Evolutionary conservation across 2,113 vertebrate genomes (phyloP).

Genomic region (Holacanthus passer): DNA sequence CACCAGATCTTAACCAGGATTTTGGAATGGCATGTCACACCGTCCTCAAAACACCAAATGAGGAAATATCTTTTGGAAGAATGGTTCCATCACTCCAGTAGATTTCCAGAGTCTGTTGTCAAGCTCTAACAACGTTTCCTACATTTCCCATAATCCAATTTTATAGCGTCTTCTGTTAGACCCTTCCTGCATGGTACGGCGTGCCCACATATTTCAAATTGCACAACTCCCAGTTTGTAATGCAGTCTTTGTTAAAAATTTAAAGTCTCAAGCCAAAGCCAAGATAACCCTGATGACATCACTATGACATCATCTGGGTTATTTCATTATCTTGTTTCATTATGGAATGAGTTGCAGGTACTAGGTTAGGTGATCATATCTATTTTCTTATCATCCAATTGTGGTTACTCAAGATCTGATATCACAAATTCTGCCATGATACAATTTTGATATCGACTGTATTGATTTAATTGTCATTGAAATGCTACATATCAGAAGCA

Average conservation of each 20-base stretch:
- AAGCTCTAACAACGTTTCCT: too few relatives aligned
- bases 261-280: background rate
- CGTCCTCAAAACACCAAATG: too few relatives aligned
- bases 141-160: background rate
- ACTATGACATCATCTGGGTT: background rate
- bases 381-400: too few relatives aligned
- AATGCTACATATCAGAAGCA: background rate
- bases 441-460: background rate
- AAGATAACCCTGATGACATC: background rate
- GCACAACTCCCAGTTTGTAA: background rate
- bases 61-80: too few relatives aligned
- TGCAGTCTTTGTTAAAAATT: background rate
- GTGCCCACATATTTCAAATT: background rate
- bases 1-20: too few relatives aligned
- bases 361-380: too few relatives aligned
- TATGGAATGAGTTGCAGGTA: too few relatives aligned
- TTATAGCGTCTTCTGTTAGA: background rate
- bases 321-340: background rate
- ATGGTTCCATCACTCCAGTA: too few relatives aligned
- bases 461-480: background rate
- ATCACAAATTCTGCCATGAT: too few relatives aligned
- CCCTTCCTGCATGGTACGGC: background rate
- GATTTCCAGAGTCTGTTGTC: too few relatives aligned
- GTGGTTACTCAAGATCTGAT: too few relatives aligned
- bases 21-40: too few relatives aligned